Base-by-base conservation (phyloP, 1,140 invertebrate species). In the Oreohelix idahoensis region DNA sequence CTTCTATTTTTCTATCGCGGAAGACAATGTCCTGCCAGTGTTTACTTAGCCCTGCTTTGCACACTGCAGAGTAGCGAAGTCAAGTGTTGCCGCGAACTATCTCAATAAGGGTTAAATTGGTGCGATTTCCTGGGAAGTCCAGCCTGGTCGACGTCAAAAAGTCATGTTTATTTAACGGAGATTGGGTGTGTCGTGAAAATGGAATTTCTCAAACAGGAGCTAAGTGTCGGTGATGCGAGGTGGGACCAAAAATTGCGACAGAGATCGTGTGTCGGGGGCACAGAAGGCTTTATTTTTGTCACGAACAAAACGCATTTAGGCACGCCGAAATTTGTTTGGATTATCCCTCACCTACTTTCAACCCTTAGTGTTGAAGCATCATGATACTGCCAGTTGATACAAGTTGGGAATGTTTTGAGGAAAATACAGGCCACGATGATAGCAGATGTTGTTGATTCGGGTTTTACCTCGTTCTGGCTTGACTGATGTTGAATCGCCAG, bases 131-230 rank as follows among this genome's bases (percentile, higher is more conserved):
- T 66, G 63, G n/a, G n/a, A 29, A 66, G 63, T 66, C 29, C 29
- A 32, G 63, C 63, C 63, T 66, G 63, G n/a, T 66, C 29, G n/a
- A 32, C 63, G 29, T 66, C n/a, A 66, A 32, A 66, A 66, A 32
- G 63, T n/a, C 63, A 32, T 66, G 63, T 66, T 66, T 66, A 66
- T 66, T 66, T 32, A 66, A 66, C n/a, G 29, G 63, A 66, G 63
- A 66, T 66, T 29, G 29, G 29, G 1, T 32, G 29, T 32, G 63
- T 29, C n/a, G 63, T 32, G 63, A 66, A 66, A 66, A 66, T 66
- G n/a, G 63, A 35, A 66, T 66, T 66, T 35, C 23, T 32, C n/a
- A 58, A 66, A 66, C n/a, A 35, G 29, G 29, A 23, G 29, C 8
- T 66, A 32, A 66, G n/a, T 32, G 63, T 66, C 17, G 29, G 8